Evolutionary conservation across 53 echinoderm and acorn worm species (phyloP), one percentile per base, ranked within the genome.

Genomic region (Stichopus horrens): DNA sequence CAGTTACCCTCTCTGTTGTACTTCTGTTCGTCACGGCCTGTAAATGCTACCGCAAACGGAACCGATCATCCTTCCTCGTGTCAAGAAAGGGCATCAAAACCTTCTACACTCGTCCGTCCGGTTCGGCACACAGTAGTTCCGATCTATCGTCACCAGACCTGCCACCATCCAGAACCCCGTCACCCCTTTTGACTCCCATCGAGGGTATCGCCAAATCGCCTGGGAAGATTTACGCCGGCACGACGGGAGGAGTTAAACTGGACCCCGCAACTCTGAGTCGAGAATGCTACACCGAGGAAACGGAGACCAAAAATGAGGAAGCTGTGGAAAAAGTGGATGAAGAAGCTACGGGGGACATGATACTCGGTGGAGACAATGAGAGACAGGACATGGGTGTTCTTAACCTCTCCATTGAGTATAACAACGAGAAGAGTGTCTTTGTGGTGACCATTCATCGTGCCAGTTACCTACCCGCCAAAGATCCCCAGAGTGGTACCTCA

Each of bases 371-470:
- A 37, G 52, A 76, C 16, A 93, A 95, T 16, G 92, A 95, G 54
- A 87, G 93, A 53, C 91, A 90, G 9, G 89, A 94, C 51, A 90
- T 99, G 53, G 99, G 99, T 14, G 91, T 96, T 21, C 92, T 99
- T 74, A 92, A 86, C 91, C 93, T 99, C 77, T 93, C 99, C 73
- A 96, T 92, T 21, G 99, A 99, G 90, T 99, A 96, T 86, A 91
- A 94, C 76, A 90, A 90, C 37, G 96, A 94, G 75, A 99, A 94
- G 90, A 89, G 92, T 8, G 96, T 96, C 51, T 99, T 99, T 88
- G 93, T 96, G 78, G 99, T 99, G 79, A 99, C 99, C 75, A 96
- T 99, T 55, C 99, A 99, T 89, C 90, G 91, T 65, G 99, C 99
- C 11, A 88, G 92, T 60, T 92, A 92, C 73, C 91, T 99, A 37